phyloP scores from a whole-genome alignment of 2,888 invertebrate genomes.

The Drosophila incognita region DNA sequence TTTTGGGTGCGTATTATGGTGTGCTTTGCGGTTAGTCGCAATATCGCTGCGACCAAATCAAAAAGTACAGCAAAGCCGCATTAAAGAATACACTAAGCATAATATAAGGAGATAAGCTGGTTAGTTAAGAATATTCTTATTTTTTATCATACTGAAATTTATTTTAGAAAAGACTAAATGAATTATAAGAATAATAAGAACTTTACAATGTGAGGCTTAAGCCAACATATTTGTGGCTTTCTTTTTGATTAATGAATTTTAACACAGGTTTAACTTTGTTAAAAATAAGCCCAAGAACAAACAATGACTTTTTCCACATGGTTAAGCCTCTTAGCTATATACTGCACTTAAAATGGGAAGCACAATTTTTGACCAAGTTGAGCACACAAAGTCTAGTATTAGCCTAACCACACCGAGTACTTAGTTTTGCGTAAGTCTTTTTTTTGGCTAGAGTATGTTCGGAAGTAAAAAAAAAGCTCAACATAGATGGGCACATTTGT shows the following conservation, averaged over 20 bases:
- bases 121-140: slow-evolving; percentile 3
- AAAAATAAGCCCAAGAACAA: neutral
- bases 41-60: slow-evolving; percentile 25
- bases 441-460: slow-evolving; percentile 36
- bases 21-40: slow-evolving; percentile 69
- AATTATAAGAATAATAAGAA: neutral
- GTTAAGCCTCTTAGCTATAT: neutral
- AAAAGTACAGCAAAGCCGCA: slow-evolving; percentile 42
- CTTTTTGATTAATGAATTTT: neutral
- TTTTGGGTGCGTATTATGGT: slow-evolving; percentile 79
- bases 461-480: slow-evolving; percentile 25
- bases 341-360: neutral
- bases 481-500: slow-evolving; percentile 67
- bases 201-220: neutral
- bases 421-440: neutral
- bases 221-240: neutral
- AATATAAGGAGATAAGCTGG: slow-evolving; percentile 16
- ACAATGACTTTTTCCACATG: neutral
- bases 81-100: slow-evolving; percentile 50
- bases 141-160: neutral
- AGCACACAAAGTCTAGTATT: neutral
- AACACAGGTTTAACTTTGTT: neutral
- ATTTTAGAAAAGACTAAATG: neutral
- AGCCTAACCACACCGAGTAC: neutral
- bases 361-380: neutral